Evolutionary conservation across 2,888 invertebrate genomes (phyloP), one percentile per base, ranked within the genome.

Genomic region (Thysanoteuthis rhombus): DNA sequence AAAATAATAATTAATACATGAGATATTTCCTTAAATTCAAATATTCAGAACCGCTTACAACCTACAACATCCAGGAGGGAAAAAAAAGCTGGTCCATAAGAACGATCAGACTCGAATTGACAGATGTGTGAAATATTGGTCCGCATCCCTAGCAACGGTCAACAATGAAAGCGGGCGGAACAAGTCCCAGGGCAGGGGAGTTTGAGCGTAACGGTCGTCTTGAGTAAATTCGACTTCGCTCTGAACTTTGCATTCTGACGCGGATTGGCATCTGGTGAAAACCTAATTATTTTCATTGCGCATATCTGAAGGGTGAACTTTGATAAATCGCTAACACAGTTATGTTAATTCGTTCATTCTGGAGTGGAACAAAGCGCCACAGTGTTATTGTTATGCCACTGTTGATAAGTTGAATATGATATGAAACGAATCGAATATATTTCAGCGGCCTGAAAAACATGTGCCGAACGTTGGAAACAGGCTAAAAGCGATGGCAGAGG

Each of bases 251-350:
- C 75, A 36, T 75, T 36, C 75, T 75, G 75, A 75, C 75, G n/a
- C n/a, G n/a, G 10, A 4, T 75, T 75, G n/a, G 75, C 75, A 75
- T 75, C 75, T n/a, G 36, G n/a, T 75, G n/a, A n/a, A 75, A 75
- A 75, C 75, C 75, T 75, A 75, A 75, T 75, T 75, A 75, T 75
- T 75, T 75, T n/a, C 75, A 75, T n/a, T 75, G 75, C 75, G 75
- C 75, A 75, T 75, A n/a, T 75, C 75, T 75, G 75, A n/a, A n/a
- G 75, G 75, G n/a, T 75, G 75, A 75, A 75, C 75, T 75, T 75
- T 75, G 75, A 75, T 75, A n/a, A 75, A 75, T 75, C n/a, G 75
- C 75, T 75, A 75, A 75, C 75, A 75, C 75, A n/a, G 75, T n/a
- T 75, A 75, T 75, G 75, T 75, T 75, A 75, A 75, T 75, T 75